Percentiles rank a stretch among this genome's conserved stretches.
Conservation (phyloP, 2,113 vertebrate genomes). For the Tychaedon coryphoeus region DNA sequence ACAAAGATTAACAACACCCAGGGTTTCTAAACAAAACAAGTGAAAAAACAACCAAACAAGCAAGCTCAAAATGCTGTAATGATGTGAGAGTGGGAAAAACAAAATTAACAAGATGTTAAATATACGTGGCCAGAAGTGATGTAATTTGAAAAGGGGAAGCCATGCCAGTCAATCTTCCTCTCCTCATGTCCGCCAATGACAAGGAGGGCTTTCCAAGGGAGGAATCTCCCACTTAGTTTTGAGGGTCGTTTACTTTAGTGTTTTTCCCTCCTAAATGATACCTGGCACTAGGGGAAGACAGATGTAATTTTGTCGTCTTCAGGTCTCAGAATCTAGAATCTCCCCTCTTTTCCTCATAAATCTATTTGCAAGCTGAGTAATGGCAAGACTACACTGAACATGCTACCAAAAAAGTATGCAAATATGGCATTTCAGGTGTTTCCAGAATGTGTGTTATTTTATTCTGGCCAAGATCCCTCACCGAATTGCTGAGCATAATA, state of each 20-base stretch:
- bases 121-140: accelerated
- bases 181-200: neutral
- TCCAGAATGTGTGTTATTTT: neutral
- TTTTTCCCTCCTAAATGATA: neutral
- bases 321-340: neutral
- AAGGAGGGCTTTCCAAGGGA: neutral
- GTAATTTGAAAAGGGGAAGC: neutral
- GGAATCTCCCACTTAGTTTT: neutral
- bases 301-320: neutral
- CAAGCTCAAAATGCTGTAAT: neutral
- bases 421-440: neutral
- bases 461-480: neutral
- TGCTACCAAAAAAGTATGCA: neutral
- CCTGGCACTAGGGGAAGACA: neutral
- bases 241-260: neutral
- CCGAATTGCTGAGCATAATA: neutral
- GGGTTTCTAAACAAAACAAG: neutral
- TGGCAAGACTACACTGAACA: accelerated
- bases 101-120: neutral
- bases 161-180: neutral
- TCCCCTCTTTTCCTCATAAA: neutral
- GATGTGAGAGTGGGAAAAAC: neutral
- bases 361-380: neutral
- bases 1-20: neutral
- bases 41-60: accelerated